These are phyloP conservation scores for Polyodon spathula DNA, from an alignment of 2,113 vertebrate species.

Conservation along the genomic window DNA sequence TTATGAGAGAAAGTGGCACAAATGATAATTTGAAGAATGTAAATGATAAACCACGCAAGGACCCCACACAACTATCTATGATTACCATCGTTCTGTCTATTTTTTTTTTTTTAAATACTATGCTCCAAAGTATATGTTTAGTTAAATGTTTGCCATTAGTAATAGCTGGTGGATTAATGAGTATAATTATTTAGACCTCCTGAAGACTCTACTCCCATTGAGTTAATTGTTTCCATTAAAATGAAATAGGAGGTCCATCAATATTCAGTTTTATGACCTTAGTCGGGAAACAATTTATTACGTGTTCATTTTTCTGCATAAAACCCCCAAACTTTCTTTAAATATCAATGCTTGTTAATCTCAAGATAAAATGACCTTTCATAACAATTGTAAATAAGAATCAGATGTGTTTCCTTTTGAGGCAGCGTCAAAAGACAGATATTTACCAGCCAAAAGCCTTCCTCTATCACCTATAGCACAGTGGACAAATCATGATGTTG, in stretches of 20 bases:
- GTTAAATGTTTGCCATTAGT: conserved; percentile 20
- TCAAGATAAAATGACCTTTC: too few species aligned
- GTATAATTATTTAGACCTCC: conserved; percentile 22
- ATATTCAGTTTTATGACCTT: conserved; percentile 11
- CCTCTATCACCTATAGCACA: too few species aligned
- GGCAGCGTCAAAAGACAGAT: too few species aligned
- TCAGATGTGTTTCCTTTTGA: too few species aligned
- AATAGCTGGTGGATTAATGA: conserved; percentile 25
- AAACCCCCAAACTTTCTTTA: background rate
- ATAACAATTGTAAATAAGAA: too few species aligned
- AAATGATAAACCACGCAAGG: background rate
- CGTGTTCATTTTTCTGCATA: conserved; percentile 8
- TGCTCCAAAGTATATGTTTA: background rate
- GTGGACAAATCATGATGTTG: too few species aligned
- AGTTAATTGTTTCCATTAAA: conserved; percentile 23
- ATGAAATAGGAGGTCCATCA: conserved; percentile 18
- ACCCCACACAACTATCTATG: background rate
- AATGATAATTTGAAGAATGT: background rate
- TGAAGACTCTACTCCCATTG: conserved; percentile 12
- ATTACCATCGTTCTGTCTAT: background rate
- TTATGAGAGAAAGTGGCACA: background rate
- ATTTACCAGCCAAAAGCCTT: too few species aligned
- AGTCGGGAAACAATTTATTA: conserved; percentile 10
- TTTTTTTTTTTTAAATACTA: background rate
- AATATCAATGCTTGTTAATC: too few species aligned